phyloP scores from a whole-genome alignment of 2,113 vertebrate genomes.

The Macroglossus sobrinus region DNA sequence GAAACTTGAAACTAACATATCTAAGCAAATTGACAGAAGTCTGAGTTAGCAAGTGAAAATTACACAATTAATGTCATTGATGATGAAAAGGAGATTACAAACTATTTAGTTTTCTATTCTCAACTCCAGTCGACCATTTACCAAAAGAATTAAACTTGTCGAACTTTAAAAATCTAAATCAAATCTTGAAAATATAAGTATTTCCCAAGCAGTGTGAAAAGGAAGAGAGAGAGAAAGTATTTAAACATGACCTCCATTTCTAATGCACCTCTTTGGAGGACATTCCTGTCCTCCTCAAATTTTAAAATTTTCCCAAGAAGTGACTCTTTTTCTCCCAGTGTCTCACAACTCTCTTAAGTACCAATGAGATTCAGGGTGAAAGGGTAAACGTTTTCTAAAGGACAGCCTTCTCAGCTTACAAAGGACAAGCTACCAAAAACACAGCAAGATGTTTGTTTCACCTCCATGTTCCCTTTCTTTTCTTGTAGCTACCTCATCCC shows the following conservation, averaged over 20 bases:
- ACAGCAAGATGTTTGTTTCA: background rate
- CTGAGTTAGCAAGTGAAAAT: constrained; percentile 1
- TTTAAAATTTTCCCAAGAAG: background rate
- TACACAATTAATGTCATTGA: background rate
- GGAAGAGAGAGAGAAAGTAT: background rate
- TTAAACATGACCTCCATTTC: background rate
- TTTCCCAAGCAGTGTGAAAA: background rate
- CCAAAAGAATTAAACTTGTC: constrained; percentile 36
- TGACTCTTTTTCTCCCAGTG: background rate
- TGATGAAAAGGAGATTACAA: constrained; percentile 12
- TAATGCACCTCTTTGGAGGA: too few relatives aligned
- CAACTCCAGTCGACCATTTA: constrained; percentile 29
- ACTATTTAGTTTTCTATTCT: background rate
- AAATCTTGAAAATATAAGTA: constrained; percentile 28
- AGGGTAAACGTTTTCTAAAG: background rate
- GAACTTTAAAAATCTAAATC: constrained; percentile 4
- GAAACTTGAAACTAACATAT: background rate
- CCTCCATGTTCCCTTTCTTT: constrained; percentile 53
- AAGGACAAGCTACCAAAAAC: background rate
- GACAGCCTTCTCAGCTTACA: background rate
- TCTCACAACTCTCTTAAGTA: background rate
- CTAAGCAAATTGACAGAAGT: background rate
- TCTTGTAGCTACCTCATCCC: constrained; percentile 97
- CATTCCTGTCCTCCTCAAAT: background rate
- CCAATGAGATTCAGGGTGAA: background rate